Conservation (phyloP, 2,797 vertebrate species). For the Odontamblyopus lacepedii region DNA sequence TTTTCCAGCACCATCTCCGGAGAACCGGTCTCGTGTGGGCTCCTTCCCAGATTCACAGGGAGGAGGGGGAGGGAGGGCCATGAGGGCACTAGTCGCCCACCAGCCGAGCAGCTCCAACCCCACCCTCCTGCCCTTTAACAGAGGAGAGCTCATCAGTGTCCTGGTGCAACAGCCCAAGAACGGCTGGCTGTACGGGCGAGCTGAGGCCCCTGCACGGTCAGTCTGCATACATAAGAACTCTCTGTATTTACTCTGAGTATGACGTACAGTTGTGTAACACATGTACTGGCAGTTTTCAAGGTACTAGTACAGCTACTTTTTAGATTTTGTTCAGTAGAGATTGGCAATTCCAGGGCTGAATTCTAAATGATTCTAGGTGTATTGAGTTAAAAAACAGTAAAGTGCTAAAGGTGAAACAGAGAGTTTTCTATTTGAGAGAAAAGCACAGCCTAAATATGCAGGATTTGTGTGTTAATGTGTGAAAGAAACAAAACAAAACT, state of each 20-base stretch:
- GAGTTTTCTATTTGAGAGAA: too few species aligned
- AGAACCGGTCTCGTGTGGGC: conserved; percentile 65
- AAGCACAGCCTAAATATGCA: too few species aligned
- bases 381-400: too few species aligned
- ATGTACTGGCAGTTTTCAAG: too few species aligned
- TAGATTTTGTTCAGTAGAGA: too few species aligned
- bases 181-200: conserved; percentile 90
- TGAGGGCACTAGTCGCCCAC: conserved; percentile 81
- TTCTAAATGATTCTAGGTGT: too few species aligned
- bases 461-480: too few species aligned
- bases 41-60: conserved; percentile 68
- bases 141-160: conserved; percentile 80
- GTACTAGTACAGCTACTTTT: too few species aligned
- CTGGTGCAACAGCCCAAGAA: conserved; percentile 82
- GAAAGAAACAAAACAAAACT: too few species aligned
- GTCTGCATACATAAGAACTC: conserved; percentile 15
- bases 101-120: conserved; percentile 69
- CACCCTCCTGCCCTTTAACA: conserved; percentile 84
- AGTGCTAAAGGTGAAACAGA: too few species aligned
- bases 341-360: too few species aligned
- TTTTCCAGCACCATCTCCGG: conserved; percentile 74
- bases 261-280: background rate
- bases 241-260: background rate
- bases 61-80: conserved; percentile 47
- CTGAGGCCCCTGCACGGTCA: conserved; percentile 80